Conservation (phyloP, 2,888 invertebrate species). For the Resseliella maxima region DNA sequence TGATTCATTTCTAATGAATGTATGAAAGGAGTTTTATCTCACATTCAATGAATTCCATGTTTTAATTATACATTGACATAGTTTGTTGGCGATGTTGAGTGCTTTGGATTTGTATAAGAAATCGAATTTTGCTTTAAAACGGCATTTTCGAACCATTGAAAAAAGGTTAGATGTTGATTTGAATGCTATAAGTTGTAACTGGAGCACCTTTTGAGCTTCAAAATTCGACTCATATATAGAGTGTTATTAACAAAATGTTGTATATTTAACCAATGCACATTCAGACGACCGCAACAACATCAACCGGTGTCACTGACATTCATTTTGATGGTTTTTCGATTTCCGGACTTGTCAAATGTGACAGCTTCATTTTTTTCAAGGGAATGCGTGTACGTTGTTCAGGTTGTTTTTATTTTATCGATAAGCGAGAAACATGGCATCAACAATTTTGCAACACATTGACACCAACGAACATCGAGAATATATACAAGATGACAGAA, state of each 20-base stretch:
- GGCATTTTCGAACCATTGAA: too few relatives aligned
- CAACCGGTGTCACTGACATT: neutral
- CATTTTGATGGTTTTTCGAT: constrained; percentile 51
- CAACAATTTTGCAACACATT: neutral
- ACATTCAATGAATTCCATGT: too few relatives aligned
- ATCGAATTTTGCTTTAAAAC: too few relatives aligned
- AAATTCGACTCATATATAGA: neutral
- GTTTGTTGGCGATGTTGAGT: too few relatives aligned
- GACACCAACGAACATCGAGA: neutral
- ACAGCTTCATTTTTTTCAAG: constrained; percentile 27
- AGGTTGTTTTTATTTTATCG: constrained; percentile 1
- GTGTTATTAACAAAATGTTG: neutral
- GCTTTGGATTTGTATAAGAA: too few relatives aligned
- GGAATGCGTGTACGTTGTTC: neutral
- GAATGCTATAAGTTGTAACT: too few relatives aligned
- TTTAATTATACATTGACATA: too few relatives aligned
- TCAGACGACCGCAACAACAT: neutral
- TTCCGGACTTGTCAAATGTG: constrained; percentile 27
- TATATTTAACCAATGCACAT: neutral
- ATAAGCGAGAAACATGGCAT: neutral
- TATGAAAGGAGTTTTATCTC: neutral
- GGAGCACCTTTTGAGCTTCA: too few relatives aligned
- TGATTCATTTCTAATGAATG: neutral
- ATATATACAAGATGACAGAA: constrained; percentile 13
- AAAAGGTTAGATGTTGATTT: too few relatives aligned